Evolutionary conservation across 2,888 invertebrate genomes (phyloP).

Genomic region (Gymnoscelis rufifasciata): DNA sequence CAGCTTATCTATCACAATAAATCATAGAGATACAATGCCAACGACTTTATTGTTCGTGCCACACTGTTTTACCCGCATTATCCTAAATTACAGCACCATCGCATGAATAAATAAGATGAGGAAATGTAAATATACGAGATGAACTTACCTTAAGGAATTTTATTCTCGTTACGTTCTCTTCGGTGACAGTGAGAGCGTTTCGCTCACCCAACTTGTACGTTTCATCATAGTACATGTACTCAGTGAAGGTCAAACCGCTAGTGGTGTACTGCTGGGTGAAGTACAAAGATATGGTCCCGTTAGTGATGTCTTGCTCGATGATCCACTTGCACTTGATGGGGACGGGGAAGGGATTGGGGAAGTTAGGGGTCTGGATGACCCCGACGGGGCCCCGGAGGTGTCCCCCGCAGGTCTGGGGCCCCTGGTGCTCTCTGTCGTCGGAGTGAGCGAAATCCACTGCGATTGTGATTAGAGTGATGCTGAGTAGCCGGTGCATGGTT

Average conservation of each 20-base stretch:
- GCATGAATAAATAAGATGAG: constrained; percentile 16
- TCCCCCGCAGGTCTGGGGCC: constrained; percentile 81
- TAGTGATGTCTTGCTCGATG: constrained; percentile 85
- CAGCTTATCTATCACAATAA: constrained; percentile 10
- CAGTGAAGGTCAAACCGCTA: constrained; percentile 86
- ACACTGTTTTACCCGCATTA: constrained; percentile 19
- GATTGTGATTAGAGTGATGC: constrained; percentile 55
- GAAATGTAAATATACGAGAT: constrained; percentile 30
- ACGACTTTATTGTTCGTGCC: constrained; percentile 16
- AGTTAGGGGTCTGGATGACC: constrained; percentile 89
- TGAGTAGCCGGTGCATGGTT: constrained; percentile 51
- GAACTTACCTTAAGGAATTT: constrained; percentile 76
- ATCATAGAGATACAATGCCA: constrained; percentile 14
- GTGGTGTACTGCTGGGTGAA: constrained; percentile 92
- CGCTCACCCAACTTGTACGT: constrained; percentile 83
- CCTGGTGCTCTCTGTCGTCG: constrained; percentile 55
- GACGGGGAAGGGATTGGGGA: constrained; percentile 88
- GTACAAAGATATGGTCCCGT: constrained; percentile 89
- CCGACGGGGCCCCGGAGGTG: constrained; percentile 82
- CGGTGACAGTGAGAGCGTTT: constrained; percentile 83
- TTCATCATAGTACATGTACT: constrained; percentile 86
- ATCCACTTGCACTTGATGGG: constrained; percentile 93
- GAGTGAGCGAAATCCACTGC: constrained; percentile 44
- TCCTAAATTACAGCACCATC: constrained; percentile 14
- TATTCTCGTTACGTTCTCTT: constrained; percentile 85